phyloP scores from a whole-genome alignment of 2,797 vertebrate species.

The Craterocephalus amniculus region DNA sequence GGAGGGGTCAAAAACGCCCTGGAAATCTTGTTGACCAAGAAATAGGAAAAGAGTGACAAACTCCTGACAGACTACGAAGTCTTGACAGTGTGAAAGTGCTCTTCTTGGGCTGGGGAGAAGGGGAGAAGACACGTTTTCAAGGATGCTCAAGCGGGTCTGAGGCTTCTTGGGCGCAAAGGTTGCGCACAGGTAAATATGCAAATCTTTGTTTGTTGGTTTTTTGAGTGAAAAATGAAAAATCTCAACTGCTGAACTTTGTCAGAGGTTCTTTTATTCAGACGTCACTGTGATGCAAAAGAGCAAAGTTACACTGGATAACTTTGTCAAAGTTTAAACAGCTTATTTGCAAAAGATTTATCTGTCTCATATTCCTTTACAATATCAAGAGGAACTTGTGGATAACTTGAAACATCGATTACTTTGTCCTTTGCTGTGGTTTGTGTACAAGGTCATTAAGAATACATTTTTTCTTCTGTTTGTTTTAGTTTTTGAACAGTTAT shows the following conservation, averaged over 20 bases:
- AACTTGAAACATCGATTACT: slow-evolving; percentile 10
- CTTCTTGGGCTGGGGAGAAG: slow-evolving; percentile 74
- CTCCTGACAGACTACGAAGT: slow-evolving; percentile 62
- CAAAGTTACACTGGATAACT: neutral
- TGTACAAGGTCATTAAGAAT: neutral
- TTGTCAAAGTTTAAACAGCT: slow-evolving; percentile 20
- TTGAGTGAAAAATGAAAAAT: neutral
- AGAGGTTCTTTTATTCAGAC: neutral
- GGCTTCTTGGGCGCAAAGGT: slow-evolving; percentile 71
- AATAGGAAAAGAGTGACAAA: slow-evolving; percentile 71
- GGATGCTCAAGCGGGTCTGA: slow-evolving; percentile 83
- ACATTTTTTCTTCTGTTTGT: neutral
- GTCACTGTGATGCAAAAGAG: neutral
- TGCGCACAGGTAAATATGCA: slow-evolving; percentile 78
- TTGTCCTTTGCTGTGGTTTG: slow-evolving; percentile 27
- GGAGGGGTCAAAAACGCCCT: slow-evolving; percentile 73
- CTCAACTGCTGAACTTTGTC: slow-evolving; percentile 13
- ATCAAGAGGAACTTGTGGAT: neutral
- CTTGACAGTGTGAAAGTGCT: slow-evolving; percentile 66
- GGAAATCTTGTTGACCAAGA: slow-evolving; percentile 73
- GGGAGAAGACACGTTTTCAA: slow-evolving; percentile 71
- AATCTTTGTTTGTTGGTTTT: slow-evolving; percentile 9
- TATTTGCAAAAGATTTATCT: slow-evolving; percentile 19
- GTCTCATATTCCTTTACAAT: slow-evolving; percentile 10
- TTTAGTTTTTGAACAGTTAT: slow-evolving; percentile 2